Base-by-base conservation (phyloP, 2,113 vertebrate species). In the Phyllostomus discolor region DNA sequence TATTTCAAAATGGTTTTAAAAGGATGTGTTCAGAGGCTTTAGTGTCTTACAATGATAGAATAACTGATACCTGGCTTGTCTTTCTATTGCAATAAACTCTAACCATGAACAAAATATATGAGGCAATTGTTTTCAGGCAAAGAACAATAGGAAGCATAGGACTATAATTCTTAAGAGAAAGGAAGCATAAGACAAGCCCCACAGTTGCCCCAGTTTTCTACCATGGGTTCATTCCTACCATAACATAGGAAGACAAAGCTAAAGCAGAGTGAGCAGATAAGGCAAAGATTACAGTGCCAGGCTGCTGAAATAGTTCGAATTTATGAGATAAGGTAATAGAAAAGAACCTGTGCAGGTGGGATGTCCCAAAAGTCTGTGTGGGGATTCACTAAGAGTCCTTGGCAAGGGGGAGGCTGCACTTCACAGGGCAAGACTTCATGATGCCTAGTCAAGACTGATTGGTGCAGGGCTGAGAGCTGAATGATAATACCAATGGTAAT, bases 1-100 rank as follows among this genome's bases (percentile, higher is more conserved):
- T 69, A 80, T 92, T 95, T 96, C 57, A 84, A 97, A 95, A 91
- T 86, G 69, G 5, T 46, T 95, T 95, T 93, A 90, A 87, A 83
- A 67, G 91, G 12, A 85, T 14, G 10, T 89, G 17, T 91, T 89
- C 88, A 83, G 48, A 91, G 90, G 87, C 10, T 50, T 94, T 28
- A 43, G 31, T 67, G 59, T 83, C 62, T 46, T 48, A 52, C 38
- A 82, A 24, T 43, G 70, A 90, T 35, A 88, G n/a, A 81, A 10
- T 87, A 88, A 88, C 52, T 46, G 79, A 91, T 50, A 82, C 66
- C 19, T 92, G 46, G 79, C 72, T 84, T 94, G 46, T 50, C 38
- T 64, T 94, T 26, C 59, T 57, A 70, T 20, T 26, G 7, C 86
- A 97, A 90, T 87, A 91, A 96, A 83, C 35, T 89, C 31, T 50